These are phyloP conservation scores for Oreocharis arfaki DNA, from an alignment of 2,113 vertebrate species.

Conservation along the genomic window DNA sequence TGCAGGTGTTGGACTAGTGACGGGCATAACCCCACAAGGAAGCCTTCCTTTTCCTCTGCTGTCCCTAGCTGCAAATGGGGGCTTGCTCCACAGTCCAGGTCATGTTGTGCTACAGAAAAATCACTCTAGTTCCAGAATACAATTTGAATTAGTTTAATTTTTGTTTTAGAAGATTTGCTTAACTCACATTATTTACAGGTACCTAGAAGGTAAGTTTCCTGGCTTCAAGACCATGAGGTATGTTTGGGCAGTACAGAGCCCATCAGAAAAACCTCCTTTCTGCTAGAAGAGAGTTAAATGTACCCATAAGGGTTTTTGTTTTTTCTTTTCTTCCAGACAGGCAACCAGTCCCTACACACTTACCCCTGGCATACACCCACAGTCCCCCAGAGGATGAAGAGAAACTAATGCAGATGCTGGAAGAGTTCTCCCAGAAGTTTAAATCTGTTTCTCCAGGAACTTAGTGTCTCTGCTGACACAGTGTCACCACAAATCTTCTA, in stretches of 20 bases:
- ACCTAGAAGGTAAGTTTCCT: background rate
- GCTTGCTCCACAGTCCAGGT: background rate
- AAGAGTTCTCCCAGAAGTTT: conserved; percentile 72
- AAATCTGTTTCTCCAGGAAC: background rate
- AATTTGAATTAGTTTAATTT: background rate
- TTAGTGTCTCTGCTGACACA: background rate
- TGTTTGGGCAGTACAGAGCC: background rate
- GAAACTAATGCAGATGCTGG: conserved; percentile 65
- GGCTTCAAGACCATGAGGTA: background rate
- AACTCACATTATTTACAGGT: background rate
- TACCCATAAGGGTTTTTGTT: background rate
- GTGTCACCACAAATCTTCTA: background rate
- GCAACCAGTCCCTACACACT: conserved; percentile 73
- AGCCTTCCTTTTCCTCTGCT: background rate
- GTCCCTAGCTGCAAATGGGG: background rate
- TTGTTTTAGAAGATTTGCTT: background rate
- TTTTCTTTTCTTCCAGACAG: conserved; percentile 62
- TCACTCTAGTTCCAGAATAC: background rate
- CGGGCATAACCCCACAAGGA: background rate
- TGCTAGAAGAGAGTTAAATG: background rate
- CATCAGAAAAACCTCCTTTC: background rate
- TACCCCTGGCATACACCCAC: conserved; percentile 73
- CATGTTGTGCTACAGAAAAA: background rate
- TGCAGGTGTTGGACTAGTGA: background rate
- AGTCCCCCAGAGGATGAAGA: conserved; percentile 70